Evolutionary conservation across 1,140 invertebrate genomes (phyloP).

Genomic region (Hycleus cichorii): DNA sequence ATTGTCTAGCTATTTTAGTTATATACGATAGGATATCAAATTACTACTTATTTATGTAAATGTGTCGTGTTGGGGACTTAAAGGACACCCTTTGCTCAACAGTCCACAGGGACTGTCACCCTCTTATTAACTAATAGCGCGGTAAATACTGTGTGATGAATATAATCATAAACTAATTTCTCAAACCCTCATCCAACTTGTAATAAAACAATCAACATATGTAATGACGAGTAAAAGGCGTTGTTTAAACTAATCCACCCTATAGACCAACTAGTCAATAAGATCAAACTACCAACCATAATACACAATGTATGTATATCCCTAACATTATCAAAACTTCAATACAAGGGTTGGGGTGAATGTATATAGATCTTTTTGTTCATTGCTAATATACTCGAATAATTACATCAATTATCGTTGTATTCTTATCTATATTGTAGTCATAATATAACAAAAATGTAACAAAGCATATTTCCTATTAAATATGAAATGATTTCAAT

Average conservation of each 20-base stretch:
- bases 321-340: no score
- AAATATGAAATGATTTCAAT: slow-evolving; percentile 35
- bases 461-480: slow-evolving; percentile 32
- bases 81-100: slow-evolving; percentile 17
- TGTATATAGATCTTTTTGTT: not conserved
- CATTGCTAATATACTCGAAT: not conserved
- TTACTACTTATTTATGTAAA: slow-evolving; percentile 39
- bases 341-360: no score
- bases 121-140: slow-evolving; percentile 40
- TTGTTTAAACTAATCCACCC: slow-evolving; percentile 33
- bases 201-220: slow-evolving; percentile 41
- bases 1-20: no score
- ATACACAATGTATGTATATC: no score
- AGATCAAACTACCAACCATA: no score
- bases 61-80: slow-evolving; percentile 26
- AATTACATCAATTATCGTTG: not conserved
- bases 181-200: slow-evolving; percentile 28
- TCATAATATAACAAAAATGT: slow-evolving; percentile 16
- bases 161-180: slow-evolving; percentile 41
- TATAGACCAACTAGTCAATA: not conserved
- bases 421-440: not conserved
- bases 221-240: slow-evolving; percentile 25
- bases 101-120: slow-evolving; percentile 27
- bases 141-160: slow-evolving; percentile 41
- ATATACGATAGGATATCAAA: slow-evolving; percentile 27